Base-by-base conservation (phyloP, 2,797 vertebrate species). In the Gallinago nigripennis region DNA sequence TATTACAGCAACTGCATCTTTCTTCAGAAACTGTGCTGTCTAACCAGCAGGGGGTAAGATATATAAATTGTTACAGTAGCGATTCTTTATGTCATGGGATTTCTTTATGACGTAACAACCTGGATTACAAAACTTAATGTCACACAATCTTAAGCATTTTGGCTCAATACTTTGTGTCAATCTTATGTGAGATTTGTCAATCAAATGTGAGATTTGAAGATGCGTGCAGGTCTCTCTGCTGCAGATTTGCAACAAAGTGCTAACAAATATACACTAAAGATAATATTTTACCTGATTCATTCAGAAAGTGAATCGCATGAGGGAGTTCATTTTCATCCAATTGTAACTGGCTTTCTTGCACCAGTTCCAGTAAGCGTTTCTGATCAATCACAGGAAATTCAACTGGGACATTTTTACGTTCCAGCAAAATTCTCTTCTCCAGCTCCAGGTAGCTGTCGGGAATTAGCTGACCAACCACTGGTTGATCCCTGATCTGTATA, bases 381-480 rank as follows among this genome's bases (percentile, higher is more conserved):
- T 96, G 99, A 86, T 96, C 97, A 81, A 99, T 98, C 48, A 99
- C 98, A 6, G 99, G 99, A 96, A 99, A 99, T 97, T 99, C 99
- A 11, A 95, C 13, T 3, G 98, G 97, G 68, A 98, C 98, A 5
- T 97, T 97, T 91, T 94, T 96, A 72, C 99, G 98, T 97, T 99
- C 98, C 64, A 96, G 97, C 82, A 99, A 97, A 94, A 99, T 94
- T 92, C 98, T 98, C 76, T 98, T 99, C 97, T 99, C 99, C 90
- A 99, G 98, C 96, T 99, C 98, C 87, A 99, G 98, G 16, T 99
- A 99, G 97, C 99, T 99, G 95, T 99, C 99, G 54, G 99, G 99
- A 92, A 99, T 98, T 92, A 99, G 97, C 98, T 99, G 99, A 14
- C 99, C 99, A 92, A 99, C 99, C 60, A 99, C 99, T 12, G 98